Conservation (phyloP, 2,888 invertebrate species). For the Drosophila eohydei region DNA sequence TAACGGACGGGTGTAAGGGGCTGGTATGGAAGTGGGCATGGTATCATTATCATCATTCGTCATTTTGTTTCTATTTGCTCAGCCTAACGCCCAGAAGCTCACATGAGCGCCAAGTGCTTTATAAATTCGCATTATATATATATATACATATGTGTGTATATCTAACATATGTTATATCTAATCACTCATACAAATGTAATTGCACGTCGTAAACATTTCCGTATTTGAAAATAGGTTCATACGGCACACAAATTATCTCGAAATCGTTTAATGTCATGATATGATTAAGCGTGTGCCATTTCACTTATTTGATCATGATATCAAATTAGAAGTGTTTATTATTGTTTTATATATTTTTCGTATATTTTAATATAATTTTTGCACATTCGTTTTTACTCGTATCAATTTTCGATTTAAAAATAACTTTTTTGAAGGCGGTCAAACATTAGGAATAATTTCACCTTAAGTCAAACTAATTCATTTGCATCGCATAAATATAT, state of each 20-base stretch:
- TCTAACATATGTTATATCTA: slow-evolving; percentile 34
- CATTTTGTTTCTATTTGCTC: slow-evolving; percentile 55
- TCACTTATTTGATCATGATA: background rate
- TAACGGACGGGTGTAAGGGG: slow-evolving; percentile 21
- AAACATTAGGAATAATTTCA: no score
- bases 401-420: background rate
- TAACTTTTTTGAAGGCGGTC: background rate
- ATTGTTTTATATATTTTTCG: background rate
- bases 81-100: slow-evolving; percentile 45
- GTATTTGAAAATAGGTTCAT: slow-evolving; percentile 27
- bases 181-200: slow-evolving; percentile 34
- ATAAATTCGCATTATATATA: slow-evolving; percentile 47
- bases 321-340: background rate
- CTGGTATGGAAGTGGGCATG: background rate
- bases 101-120: slow-evolving; percentile 63
- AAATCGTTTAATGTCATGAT: slow-evolving; percentile 5
- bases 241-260: slow-evolving; percentile 14
- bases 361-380: background rate
- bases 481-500: background rate
- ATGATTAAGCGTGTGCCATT: background rate
- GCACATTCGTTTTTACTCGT: background rate
- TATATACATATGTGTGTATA: background rate
- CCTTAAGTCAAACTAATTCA: background rate
- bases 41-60: slow-evolving; percentile 54
- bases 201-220: slow-evolving; percentile 42